These are phyloP conservation scores for Steatornis caripensis DNA, from an alignment of 2,113 vertebrate species.

Conservation along the genomic window DNA sequence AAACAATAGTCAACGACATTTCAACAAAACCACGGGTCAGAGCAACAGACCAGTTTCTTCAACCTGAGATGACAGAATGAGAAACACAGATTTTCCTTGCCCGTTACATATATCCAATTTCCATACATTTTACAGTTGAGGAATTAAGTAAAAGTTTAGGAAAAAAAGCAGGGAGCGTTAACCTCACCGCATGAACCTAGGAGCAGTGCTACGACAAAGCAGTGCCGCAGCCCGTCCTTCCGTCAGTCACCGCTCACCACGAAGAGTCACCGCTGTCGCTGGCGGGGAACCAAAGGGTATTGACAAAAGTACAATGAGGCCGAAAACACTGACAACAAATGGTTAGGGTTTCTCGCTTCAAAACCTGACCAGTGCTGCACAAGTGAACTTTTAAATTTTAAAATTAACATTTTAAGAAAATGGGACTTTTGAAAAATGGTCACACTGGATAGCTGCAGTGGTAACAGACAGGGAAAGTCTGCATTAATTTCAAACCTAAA, in stretches of 20 bases:
- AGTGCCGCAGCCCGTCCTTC: not conserved
- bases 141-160: not conserved
- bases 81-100: not conserved
- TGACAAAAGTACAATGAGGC: not conserved
- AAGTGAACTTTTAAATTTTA: no score
- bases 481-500: not conserved
- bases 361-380: not conserved
- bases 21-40: not conserved
- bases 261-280: not conserved
- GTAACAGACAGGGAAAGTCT: not conserved
- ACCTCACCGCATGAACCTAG: not conserved
- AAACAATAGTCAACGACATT: not conserved
- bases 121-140: not conserved
- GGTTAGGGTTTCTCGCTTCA: not conserved
- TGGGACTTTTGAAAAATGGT: not conserved
- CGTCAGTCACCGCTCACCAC: not conserved
- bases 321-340: not conserved
- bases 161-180: not conserved
- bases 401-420: no score
- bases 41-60: not conserved
- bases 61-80: not conserved
- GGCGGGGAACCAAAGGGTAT: not conserved
- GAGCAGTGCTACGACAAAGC: not conserved
- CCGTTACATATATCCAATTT: not conserved
- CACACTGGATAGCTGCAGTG: not conserved